Conservation (phyloP, 2,888 invertebrate genomes). For the Drosophila phalerata region DNA sequence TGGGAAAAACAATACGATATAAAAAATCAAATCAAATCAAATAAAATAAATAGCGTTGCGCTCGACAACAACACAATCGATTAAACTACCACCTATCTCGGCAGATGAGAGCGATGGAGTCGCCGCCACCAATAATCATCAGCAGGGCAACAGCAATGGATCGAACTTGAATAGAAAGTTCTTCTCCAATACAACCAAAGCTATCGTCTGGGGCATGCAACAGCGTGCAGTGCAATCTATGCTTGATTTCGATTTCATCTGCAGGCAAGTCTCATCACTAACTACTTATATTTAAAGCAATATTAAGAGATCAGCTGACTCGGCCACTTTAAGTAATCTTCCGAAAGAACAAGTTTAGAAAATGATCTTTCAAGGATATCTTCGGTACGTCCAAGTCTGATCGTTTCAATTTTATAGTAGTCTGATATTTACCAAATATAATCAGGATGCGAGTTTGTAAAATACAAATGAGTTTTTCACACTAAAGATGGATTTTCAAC, state of each 20-base stretch:
- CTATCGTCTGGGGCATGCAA: conserved; percentile 99
- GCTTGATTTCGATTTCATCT: conserved; percentile 86
- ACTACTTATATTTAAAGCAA: no score
- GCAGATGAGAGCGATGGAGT: conserved; percentile 83
- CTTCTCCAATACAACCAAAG: conserved; percentile 93
- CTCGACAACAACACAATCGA: conserved; percentile 84
- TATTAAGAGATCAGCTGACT: no score
- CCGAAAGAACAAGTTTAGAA: no score
- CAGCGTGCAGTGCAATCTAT: conserved; percentile 94
- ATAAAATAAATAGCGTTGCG: conserved; percentile 76
- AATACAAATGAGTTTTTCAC: no score
- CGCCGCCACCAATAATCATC: conserved; percentile 55
- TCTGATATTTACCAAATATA: no score
- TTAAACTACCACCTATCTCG: conserved; percentile 86
- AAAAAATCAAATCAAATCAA: conserved; percentile 1
- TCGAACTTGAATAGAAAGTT: conserved; percentile 86
- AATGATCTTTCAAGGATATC: no score
- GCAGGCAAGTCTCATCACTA: conserved; percentile 78
- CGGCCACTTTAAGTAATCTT: no score
- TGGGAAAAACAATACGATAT: conserved; percentile 41
- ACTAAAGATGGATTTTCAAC: no score
- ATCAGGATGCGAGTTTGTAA: no score
- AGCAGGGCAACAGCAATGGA: conserved; percentile 70
- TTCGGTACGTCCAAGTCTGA: no score
- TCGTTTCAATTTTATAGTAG: no score